These are phyloP conservation scores for Sternarchorhynchus goeldii DNA, from an alignment of 2,797 vertebrate species.

Conservation along the genomic window DNA sequence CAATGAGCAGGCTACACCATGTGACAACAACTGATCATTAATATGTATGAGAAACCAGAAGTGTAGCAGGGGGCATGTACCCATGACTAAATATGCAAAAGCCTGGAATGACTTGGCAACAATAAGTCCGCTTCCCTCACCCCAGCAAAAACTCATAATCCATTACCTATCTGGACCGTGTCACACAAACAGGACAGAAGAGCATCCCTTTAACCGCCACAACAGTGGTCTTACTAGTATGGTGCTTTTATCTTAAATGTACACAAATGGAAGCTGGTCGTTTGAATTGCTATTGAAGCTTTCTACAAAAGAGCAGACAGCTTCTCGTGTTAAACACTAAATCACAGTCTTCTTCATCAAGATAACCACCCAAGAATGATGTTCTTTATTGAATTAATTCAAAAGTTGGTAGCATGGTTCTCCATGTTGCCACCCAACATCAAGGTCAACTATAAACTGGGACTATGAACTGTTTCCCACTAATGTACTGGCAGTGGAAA, in stretches of 20 bases:
- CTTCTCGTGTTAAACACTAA: background rate
- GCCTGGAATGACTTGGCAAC: conserved; percentile 6
- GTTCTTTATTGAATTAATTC: background rate
- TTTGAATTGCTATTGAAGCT: background rate
- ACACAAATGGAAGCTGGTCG: background rate
- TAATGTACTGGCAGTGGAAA: background rate
- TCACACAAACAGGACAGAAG: background rate
- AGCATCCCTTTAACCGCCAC: background rate
- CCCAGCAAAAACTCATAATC: background rate
- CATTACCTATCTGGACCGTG: background rate
- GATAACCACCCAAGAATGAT: background rate
- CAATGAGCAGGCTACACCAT: background rate
- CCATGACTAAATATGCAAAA: conserved; percentile 25
- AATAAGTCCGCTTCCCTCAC: background rate
- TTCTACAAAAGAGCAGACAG: background rate
- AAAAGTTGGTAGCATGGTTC: background rate
- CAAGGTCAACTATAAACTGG: background rate
- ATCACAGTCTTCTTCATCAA: background rate
- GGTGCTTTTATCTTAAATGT: too few relatives aligned
- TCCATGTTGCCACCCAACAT: background rate
- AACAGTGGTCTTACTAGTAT: background rate
- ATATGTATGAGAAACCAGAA: conserved; percentile 44
- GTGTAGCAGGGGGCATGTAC: conserved; percentile 10
- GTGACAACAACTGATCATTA: conserved; percentile 27
- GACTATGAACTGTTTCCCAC: background rate